Base-by-base conservation (phyloP, 2,888 invertebrate genomes). In the Automeris io region DNA sequence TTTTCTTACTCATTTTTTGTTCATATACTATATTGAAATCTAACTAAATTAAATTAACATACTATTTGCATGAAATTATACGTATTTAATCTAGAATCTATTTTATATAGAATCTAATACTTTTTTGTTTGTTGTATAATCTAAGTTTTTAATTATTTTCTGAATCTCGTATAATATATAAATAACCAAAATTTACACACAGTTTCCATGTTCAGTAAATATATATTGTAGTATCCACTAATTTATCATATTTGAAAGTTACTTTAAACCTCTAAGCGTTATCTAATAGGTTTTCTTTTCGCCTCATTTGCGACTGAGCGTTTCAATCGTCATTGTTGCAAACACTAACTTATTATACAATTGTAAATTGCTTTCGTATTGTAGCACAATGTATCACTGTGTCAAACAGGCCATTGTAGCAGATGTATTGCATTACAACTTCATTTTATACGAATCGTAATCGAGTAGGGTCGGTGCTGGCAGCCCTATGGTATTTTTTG, bases 381-480 rank as follows among this genome's bases (percentile, higher is more conserved):
- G 69, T 51, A 50, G 59, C 49, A 71, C 70, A 69, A 81, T 82
- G 72, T 65, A 78, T 79, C 79, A 80, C 62, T 62, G 69, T 81
- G 79, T 77, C 75, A 72, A 66, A 65, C 66, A 63, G 54, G 45
- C 57, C 57, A 67, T 66, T 68, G 71, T 68, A 74, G 67, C 85
- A 86, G 85, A 86, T 85, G 86, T 85, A 83, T 76, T 70, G 68
- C 67, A 75, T 82, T 82, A 81, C 80, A 68, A 76, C 69, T 81
- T 78, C 72, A 78, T 82, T 81, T 73, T 78, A 70, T 70, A 74
- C 57, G 69, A 70, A 69, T 70, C 65, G 75, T 71, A 71, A 75
- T 70, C 68, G 75, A 61, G 58, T 68, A 58, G 74, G 74, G 76
- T 62, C 49, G 43, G 41, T 46, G 49, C 43, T 38, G 37, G 37